phyloP scores from a whole-genome alignment of 2,113 vertebrate species.

The Polypterus bichir region DNA sequence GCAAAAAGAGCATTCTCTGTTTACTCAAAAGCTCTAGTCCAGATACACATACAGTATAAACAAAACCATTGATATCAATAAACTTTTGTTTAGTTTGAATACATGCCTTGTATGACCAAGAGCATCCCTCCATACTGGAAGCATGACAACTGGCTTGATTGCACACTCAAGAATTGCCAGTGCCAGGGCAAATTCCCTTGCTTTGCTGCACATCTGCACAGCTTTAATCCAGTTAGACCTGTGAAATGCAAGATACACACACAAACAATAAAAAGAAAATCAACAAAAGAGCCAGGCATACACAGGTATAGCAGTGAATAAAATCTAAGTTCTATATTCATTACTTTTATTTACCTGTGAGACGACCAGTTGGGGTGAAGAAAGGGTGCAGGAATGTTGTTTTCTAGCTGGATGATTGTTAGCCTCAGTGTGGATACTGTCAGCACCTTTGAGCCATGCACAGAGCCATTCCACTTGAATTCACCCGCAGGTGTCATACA shows the following conservation, averaged over 20 bases:
- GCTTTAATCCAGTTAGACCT: conserved; percentile 98
- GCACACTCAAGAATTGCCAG: conserved; percentile 94
- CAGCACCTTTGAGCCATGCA: conserved; percentile 83
- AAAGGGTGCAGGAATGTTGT: conserved; percentile 82
- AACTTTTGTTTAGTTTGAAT: not conserved
- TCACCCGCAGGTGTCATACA: conserved; percentile 84
- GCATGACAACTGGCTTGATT: conserved; percentile 94
- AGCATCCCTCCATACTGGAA: conserved; percentile 87
- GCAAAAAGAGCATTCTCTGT: no score
- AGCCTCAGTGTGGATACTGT: conserved; percentile 87
- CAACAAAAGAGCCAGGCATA: no score
- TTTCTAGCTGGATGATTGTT: conserved; percentile 91
- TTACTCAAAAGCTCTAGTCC: no score
- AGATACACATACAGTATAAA: no score
- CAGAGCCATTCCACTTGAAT: conserved; percentile 95
- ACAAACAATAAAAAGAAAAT: not conserved
- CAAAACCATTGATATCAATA: no score
- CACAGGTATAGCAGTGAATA: no score
- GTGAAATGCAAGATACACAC: not conserved
- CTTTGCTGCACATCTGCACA: conserved; percentile 98
- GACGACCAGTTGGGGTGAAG: conserved; percentile 97
- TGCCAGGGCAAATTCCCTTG: conserved; percentile 89
- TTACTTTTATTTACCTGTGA: conserved; percentile 64
- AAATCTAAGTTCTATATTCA: no score
- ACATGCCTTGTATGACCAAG: conserved; percentile 89